Conservation (phyloP, 2,113 vertebrate species). For the Saguinus imperator region DNA sequence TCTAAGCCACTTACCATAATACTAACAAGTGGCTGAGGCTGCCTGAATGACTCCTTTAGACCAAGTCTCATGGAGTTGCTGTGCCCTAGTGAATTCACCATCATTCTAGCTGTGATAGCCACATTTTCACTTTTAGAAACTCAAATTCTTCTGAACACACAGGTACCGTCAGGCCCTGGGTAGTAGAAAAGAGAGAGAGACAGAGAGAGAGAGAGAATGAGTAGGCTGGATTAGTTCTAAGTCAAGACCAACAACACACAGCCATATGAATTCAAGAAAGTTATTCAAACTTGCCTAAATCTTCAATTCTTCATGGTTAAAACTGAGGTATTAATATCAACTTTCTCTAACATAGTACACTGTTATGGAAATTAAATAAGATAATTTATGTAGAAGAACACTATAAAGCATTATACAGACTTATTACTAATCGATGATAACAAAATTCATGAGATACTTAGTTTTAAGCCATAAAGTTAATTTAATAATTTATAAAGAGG, state of each 20-base stretch:
- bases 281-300: not conserved
- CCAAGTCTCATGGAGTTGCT: not conserved
- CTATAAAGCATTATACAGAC: conserved; percentile 64
- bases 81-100: not conserved
- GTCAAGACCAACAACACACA: not conserved
- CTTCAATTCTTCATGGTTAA: conserved; percentile 27
- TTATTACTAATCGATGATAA: conserved; percentile 70
- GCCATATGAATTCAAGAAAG: not conserved
- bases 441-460: conserved; percentile 72
- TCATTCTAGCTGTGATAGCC: not conserved
- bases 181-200: not conserved
- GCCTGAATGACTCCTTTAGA: not conserved
- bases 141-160: not conserved
- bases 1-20: not conserved
- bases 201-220: not conserved
- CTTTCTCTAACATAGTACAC: conserved; percentile 4
- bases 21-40: not conserved
- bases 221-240: not conserved
- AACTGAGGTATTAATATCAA: conserved; percentile 39
- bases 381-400: conserved; percentile 62
- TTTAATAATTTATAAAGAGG: conserved; percentile 73
- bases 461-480: conserved; percentile 66
- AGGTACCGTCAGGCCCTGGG: not conserved
- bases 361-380: conserved; percentile 52
- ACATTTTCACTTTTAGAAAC: not conserved